Percentiles rank a stretch among this genome's conserved stretches.
phyloP scores from a whole-genome alignment of 2,888 invertebrate genomes.

The Euzophera pinguis region DNA sequence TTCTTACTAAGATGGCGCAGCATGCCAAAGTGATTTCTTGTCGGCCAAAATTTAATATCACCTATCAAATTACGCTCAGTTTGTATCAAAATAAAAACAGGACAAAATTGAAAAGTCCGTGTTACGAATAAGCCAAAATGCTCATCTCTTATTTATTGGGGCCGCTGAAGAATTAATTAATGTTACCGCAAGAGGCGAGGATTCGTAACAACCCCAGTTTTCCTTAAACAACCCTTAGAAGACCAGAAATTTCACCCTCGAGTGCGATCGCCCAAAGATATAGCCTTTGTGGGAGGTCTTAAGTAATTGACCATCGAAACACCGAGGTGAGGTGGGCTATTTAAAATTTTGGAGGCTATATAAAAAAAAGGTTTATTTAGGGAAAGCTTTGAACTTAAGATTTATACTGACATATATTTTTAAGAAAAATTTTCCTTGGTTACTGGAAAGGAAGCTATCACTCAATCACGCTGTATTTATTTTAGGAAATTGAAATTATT shows the following conservation, averaged over 20 bases:
- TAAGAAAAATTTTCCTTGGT: background rate
- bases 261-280: constrained; percentile 18
- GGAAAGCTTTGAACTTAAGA: background rate
- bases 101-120: background rate
- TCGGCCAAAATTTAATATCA: background rate
- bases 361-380: background rate
- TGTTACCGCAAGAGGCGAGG: constrained; percentile 18
- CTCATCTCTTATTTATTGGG: constrained; percentile 26
- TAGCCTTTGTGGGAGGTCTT: constrained; percentile 19
- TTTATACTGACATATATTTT: background rate
- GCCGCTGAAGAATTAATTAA: constrained; percentile 25
- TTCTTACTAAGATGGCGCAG: too few relatives aligned
- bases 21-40: too few relatives aligned
- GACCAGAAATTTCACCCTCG: constrained; percentile 20
- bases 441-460: background rate
- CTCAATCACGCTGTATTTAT: too few relatives aligned
- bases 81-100: background rate
- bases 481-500: too few relatives aligned
- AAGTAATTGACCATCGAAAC: constrained; percentile 24
- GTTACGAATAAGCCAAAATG: constrained; percentile 2
- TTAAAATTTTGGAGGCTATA: constrained; percentile 7
- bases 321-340: background rate
- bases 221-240: constrained; percentile 12
- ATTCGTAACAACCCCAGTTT: background rate
- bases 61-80: background rate